These are phyloP conservation scores for Dichetophora obliterata DNA, from an alignment of 2,888 invertebrate species.

Conservation along the genomic window DNA sequence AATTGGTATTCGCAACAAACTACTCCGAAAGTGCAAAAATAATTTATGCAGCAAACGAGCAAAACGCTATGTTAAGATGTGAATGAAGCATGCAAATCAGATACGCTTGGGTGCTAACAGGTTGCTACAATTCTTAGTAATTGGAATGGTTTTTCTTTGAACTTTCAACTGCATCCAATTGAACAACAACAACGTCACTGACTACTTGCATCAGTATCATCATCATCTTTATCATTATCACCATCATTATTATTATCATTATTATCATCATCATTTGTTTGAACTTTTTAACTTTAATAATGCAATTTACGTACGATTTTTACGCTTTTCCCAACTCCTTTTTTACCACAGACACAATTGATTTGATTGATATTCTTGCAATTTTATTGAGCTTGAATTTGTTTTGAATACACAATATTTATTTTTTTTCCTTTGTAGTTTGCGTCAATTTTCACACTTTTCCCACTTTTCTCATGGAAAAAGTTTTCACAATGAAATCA, in stretches of 20 bases:
- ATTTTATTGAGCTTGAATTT: conserved; percentile 4
- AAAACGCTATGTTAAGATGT: not conserved
- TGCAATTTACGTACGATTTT: conserved; percentile 20
- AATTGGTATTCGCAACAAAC: not conserved
- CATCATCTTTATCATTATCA: not conserved
- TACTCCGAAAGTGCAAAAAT: not conserved
- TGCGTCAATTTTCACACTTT: not conserved
- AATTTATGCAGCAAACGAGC: conserved; percentile 11
- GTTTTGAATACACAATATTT: not conserved
- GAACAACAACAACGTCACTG: not conserved
- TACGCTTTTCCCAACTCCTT: not conserved
- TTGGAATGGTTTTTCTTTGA: no score
- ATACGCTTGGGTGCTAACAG: no score
- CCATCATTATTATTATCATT: not conserved
- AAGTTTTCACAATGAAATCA: not conserved
- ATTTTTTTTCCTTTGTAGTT: not conserved
- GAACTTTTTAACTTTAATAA: conserved; percentile 26
- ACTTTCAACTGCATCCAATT: not conserved
- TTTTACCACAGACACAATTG: not conserved
- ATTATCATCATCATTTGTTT: not conserved
- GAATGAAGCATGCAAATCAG: no score
- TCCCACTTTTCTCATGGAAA: not conserved
- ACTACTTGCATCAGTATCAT: no score
- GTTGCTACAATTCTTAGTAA: no score
- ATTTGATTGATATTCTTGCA: not conserved